Conservation (phyloP, 1,140 invertebrate species). For the Drosophila ambigua region DNA sequence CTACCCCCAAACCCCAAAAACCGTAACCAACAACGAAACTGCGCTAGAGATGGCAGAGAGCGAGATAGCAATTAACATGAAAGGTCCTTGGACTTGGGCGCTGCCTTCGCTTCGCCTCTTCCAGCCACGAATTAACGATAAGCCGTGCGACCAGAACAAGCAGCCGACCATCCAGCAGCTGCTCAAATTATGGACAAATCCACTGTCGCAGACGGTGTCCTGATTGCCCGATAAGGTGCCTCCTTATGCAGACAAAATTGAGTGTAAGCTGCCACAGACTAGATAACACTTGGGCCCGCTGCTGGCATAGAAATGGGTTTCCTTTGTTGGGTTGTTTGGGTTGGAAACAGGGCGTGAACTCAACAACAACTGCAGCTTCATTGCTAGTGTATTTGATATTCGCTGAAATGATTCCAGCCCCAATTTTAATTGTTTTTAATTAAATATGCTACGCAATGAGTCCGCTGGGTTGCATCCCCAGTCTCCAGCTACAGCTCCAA, state of each 20-base stretch:
- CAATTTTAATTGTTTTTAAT: conserved; percentile 50
- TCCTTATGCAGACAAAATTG: conserved; percentile 31
- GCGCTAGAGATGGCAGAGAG: conserved; percentile 3
- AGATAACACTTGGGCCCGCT: conserved; percentile 9
- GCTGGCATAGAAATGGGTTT: conserved; percentile 14
- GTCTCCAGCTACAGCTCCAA: background rate
- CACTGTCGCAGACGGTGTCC: conserved; percentile 40
- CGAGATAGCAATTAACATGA: conserved; percentile 68
- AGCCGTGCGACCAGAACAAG: conserved; percentile 48
- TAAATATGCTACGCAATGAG: conserved; percentile 45
- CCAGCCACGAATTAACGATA: conserved; percentile 71
- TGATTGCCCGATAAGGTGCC: conserved; percentile 44
- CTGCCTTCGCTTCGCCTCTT: conserved; percentile 38
- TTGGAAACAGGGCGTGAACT: no score
- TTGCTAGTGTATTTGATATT: conserved; percentile 16
- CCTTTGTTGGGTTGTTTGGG: conserved; percentile 5
- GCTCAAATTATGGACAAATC: conserved; percentile 60
- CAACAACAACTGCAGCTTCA: no score
- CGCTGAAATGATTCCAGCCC: background rate
- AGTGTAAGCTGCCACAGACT: conserved; percentile 37
- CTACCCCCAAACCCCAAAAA: background rate
- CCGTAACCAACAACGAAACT: background rate
- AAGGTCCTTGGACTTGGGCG: conserved; percentile 61
- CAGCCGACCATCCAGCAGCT: conserved; percentile 49
- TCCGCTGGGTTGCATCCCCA: conserved; percentile 5